Conservation (phyloP, 2,888 invertebrate genomes). For the Protonemura montana region DNA sequence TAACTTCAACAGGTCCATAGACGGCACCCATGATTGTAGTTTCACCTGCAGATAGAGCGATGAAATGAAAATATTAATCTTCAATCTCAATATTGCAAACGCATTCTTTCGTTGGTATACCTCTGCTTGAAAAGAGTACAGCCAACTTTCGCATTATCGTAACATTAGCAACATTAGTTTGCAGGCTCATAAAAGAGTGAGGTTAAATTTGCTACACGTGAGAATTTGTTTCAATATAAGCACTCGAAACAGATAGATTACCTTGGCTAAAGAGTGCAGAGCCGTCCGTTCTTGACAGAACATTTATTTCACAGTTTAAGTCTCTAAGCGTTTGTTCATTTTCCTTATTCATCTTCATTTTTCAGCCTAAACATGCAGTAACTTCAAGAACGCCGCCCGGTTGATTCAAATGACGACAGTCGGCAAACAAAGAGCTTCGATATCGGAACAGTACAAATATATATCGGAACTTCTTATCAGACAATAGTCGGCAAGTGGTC, state of each 20-base stretch:
- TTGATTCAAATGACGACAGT: no score
- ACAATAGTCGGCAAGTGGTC: no score
- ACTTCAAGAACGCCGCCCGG: no score
- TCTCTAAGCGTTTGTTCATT: conserved; percentile 55
- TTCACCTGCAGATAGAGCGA: conserved; percentile 65
- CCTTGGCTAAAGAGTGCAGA: conserved; percentile 82
- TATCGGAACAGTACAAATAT: no score
- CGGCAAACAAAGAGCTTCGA: no score
- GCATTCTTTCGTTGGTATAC: no score
- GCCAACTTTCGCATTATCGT: no score
- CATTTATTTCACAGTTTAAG: conserved; percentile 75
- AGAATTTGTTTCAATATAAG: neutral
- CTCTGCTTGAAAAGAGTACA: no score
- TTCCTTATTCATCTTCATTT: neutral
- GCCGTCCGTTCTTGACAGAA: conserved; percentile 78
- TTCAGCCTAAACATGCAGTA: neutral
- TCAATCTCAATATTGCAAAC: neutral
- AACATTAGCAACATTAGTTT: neutral
- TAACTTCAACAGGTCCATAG: conserved; percentile 85
- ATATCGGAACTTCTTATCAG: no score
- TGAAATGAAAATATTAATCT: neutral
- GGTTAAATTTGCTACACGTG: neutral
- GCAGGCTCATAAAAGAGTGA: neutral
- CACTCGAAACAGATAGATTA: conserved; percentile 55
- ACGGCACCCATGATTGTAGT: conserved; percentile 80